Evolutionary conservation across 2,888 invertebrate species (phyloP).

Genomic region (Brachyopa scutellaris): DNA sequence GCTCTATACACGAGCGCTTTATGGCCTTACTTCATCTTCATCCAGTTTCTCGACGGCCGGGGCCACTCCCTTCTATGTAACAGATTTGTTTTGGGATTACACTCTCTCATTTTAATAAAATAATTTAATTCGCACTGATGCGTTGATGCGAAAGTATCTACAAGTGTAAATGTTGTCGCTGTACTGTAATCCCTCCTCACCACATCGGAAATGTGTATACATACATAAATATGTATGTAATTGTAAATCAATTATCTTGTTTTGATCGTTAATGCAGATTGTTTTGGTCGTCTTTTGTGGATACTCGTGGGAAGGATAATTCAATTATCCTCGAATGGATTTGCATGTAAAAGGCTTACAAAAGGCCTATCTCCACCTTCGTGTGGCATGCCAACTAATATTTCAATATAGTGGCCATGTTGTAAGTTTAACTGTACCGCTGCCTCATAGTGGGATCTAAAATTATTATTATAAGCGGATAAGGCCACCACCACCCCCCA

Average conservation of each 20-base stretch:
- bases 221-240: too few species aligned
- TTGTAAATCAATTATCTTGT: slow-evolving; percentile 70
- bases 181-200: neutral
- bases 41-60: neutral
- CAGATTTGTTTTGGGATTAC: slow-evolving; percentile 61
- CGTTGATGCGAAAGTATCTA: slow-evolving; percentile 19
- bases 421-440: slow-evolving; percentile 6
- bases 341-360: slow-evolving; percentile 54
- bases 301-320: slow-evolving; percentile 54
- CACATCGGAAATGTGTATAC: slow-evolving; percentile 12
- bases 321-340: slow-evolving; percentile 65
- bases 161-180: slow-evolving; percentile 17
- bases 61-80: slow-evolving; percentile 23
- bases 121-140: neutral
- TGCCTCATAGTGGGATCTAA: slow-evolving; percentile 35
- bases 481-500: too few species aligned
- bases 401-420: too few species aligned
- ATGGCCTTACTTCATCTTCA: slow-evolving; percentile 12
- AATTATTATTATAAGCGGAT: slow-evolving; percentile 68
- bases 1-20: neutral
- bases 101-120: slow-evolving; percentile 32
- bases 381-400: too few species aligned
- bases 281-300: slow-evolving; percentile 41
- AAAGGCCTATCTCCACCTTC: neutral
- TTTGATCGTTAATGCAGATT: slow-evolving; percentile 55